Conservation (phyloP, 2,888 invertebrate species). For the Celastrina argiolus region DNA sequence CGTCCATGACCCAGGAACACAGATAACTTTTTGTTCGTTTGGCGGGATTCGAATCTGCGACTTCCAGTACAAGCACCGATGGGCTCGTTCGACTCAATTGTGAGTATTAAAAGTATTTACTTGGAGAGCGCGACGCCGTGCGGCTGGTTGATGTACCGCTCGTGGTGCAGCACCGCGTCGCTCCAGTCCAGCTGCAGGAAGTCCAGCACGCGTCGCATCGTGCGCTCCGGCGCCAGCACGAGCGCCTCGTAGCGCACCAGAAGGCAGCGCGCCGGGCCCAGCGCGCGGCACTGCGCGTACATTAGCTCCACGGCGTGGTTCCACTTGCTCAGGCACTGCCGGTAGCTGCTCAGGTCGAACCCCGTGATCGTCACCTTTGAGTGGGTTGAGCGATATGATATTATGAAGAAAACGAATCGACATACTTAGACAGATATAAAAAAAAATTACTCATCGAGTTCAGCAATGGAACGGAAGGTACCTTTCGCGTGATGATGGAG, state of each 20-base stretch:
- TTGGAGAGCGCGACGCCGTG: slow-evolving; percentile 96
- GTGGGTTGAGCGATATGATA: background rate
- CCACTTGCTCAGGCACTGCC: slow-evolving; percentile 97
- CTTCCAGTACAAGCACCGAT: too few species aligned
- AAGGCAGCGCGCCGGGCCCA: slow-evolving; percentile 87
- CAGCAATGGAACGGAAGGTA: slow-evolving; percentile 48
- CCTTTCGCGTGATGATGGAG: slow-evolving; percentile 97
- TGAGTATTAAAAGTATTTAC: slow-evolving; percentile 77
- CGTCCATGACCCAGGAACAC: too few species aligned
- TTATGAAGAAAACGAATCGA: too few species aligned
- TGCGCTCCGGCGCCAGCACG: slow-evolving; percentile 93
- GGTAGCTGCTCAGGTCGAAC: slow-evolving; percentile 95
- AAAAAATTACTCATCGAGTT: too few species aligned
- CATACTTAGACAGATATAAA: too few species aligned
- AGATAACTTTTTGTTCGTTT: too few species aligned
- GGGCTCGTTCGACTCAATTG: too few species aligned
- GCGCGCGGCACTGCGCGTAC: slow-evolving; percentile 93
- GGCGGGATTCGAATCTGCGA: too few species aligned
- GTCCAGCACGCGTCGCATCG: slow-evolving; percentile 90
- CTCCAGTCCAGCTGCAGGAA: slow-evolving; percentile 97
- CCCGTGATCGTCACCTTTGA: slow-evolving; percentile 84
- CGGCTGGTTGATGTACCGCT: slow-evolving; percentile 96
- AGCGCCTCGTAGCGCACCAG: slow-evolving; percentile 97
- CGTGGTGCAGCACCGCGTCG: slow-evolving; percentile 97
- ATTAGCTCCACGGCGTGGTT: slow-evolving; percentile 96